Base-by-base conservation (phyloP, 2,888 invertebrate species). In the Erebia ligea region DNA sequence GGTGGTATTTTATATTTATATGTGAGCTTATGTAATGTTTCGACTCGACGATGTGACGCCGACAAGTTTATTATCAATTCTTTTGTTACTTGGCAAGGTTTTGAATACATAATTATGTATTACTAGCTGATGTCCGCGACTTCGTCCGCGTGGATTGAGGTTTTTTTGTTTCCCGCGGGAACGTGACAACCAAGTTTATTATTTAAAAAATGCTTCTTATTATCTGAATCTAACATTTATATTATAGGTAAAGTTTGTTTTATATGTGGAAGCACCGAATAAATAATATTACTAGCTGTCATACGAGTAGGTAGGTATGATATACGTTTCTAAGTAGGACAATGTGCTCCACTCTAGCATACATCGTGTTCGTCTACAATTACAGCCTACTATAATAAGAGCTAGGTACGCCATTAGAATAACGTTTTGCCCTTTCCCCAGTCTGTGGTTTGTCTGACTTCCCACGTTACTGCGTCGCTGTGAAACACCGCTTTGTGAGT, bases 1-100 rank as follows among this genome's bases (percentile, higher is more conserved):
- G 42, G 59, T 42, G 58, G 58, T 34, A 40, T n/a, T 59, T 40
- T n/a, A 25, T 59, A 42, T 61, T 59, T 59, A 42, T 59, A 42
- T 61, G 59, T 61, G 17, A 17, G 61, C 42, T 45, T 62, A 62
- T 21, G 54, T 62, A 67, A 25, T 19, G 45, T 61, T 61, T 15
- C 6, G 61, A 54, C 52, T 34, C 13, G 58, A 50, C 59, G 56
- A n/a, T 40, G 10, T 25, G 67, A 52, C 61, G 68, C 19, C 42
- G 11, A 48, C 62, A 34, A 58, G n/a, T 61, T 54, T 68, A 61
- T 68, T 61, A 61, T 61, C 61, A 42, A 52, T 61, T 68, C 40
- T 59, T 59, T 54, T 61, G 61, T 54, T 52, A 52, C 58, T 68
- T 61, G 19, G 59, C 54, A 40, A 61, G 42, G 17, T 67, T 66